Evolutionary conservation across 2,797 vertebrate genomes (phyloP).

Genomic region (Momotus momota): DNA sequence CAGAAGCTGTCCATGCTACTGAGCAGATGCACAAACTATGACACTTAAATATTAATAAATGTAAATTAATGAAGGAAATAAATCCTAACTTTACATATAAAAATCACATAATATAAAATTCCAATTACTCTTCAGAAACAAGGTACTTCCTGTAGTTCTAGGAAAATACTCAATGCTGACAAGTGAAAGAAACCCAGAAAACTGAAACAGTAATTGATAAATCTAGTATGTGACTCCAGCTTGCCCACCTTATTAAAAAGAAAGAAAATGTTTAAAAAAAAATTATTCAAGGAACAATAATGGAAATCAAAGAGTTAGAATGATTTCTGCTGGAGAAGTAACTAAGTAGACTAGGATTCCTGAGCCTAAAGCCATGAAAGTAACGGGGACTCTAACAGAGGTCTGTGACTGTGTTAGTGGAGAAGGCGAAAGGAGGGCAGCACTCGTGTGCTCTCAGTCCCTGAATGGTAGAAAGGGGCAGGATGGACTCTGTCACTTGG

Average conservation of each 20-base stretch:
- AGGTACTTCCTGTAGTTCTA: not conserved
- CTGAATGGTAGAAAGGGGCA: not conserved
- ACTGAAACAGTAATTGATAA: not conserved
- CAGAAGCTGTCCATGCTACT: not conserved
- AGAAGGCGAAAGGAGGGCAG: not conserved
- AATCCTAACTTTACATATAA: not conserved
- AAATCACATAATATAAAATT: not conserved
- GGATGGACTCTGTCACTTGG: not conserved
- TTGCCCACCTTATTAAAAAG: not conserved
- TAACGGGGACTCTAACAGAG: not conserved
- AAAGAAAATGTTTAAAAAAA: not conserved
- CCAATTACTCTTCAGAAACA: not conserved
- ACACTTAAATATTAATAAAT: not conserved
- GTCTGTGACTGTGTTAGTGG: not conserved
- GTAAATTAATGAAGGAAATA: not conserved
- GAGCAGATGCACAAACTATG: not conserved
- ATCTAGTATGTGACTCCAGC: not conserved
- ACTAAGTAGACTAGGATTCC: not conserved
- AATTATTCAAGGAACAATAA: not conserved
- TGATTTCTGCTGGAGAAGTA: not conserved
- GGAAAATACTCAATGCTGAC: not conserved
- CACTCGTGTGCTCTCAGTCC: rapidly evolving
- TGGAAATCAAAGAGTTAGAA: not conserved
- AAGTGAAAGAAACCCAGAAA: not conserved
- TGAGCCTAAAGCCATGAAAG: not conserved